These are phyloP conservation scores for Osmoderma eremita DNA, from an alignment of 2,888 invertebrate genomes.

Conservation along the genomic window DNA sequence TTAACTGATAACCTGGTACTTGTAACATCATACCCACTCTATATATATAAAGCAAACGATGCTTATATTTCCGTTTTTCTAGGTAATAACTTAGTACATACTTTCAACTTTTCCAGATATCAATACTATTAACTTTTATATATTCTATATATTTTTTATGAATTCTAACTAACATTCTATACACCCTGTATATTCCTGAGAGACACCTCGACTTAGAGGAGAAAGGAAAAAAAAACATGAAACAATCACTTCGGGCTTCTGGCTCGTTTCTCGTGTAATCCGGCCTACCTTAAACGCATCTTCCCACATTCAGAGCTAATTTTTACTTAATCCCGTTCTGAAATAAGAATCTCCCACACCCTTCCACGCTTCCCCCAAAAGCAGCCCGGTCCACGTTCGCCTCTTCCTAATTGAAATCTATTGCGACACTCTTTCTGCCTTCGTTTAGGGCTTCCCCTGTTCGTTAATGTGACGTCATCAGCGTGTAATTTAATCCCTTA, in stretches of 20 bases:
- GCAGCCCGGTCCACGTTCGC: not conserved
- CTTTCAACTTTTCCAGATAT: no score
- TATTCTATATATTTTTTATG: no score
- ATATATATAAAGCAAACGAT: no score
- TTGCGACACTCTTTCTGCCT: constrained; percentile 22
- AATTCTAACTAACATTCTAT: no score
- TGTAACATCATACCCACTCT: no score
- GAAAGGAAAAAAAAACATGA: constrained; percentile 6
- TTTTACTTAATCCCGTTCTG: constrained; percentile 33
- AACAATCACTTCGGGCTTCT: constrained; percentile 25
- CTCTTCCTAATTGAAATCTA: constrained; percentile 33
- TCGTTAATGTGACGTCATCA: constrained; percentile 27
- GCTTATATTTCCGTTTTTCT: no score
- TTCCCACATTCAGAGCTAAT: constrained; percentile 33
- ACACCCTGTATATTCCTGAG: no score
- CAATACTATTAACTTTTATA: no score
- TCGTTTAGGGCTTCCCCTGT: constrained; percentile 4
- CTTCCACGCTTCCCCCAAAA: no score
- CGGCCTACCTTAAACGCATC: constrained; percentile 23
- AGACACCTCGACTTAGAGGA: no score
- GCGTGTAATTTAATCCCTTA: constrained; percentile 30
- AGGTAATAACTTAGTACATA: no score
- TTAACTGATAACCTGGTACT: no score
- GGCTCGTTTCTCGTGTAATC: constrained; percentile 29
- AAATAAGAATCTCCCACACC: constrained; percentile 10